Conservation (phyloP, 2,888 invertebrate species). For the Neoascia interrupta region DNA sequence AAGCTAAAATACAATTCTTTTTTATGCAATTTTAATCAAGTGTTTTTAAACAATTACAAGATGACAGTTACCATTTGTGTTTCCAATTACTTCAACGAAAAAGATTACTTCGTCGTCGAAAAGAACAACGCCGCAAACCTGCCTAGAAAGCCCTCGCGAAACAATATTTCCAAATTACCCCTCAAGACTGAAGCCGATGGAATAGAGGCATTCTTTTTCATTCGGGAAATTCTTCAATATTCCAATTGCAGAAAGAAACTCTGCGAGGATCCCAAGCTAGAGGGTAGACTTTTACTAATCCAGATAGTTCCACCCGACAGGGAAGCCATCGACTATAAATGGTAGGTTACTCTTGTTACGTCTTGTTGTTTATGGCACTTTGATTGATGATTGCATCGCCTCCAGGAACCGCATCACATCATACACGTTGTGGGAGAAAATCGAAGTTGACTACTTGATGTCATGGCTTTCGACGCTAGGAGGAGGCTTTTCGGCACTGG, state of each 20-base stretch:
- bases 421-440: constrained; percentile 82
- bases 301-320: constrained; percentile 82
- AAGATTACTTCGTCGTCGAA: constrained; percentile 68
- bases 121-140: constrained; percentile 12
- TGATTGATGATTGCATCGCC: constrained; percentile 39
- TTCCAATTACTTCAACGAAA: constrained; percentile 73
- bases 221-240: constrained; percentile 74
- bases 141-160: constrained; percentile 18
- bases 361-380: background rate
- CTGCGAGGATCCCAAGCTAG: constrained; percentile 42
- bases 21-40: too few species aligned
- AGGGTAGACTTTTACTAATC: constrained; percentile 76
- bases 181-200: constrained; percentile 55
- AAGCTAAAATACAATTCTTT: too few species aligned
- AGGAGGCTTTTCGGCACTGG: constrained; percentile 96
- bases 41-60: too few species aligned
- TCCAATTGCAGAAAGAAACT: constrained; percentile 70
- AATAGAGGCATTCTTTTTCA: constrained; percentile 43
- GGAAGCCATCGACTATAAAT: constrained; percentile 86
- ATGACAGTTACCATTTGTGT: constrained; percentile 75
- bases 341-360: constrained; percentile 79
- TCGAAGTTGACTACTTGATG: constrained; percentile 91
- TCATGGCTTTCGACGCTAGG: constrained; percentile 98
- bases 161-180: constrained; percentile 7
- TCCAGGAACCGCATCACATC: constrained; percentile 81